Conservation (phyloP, 2,113 vertebrate genomes). For the Scophthalmus maximus region DNA sequence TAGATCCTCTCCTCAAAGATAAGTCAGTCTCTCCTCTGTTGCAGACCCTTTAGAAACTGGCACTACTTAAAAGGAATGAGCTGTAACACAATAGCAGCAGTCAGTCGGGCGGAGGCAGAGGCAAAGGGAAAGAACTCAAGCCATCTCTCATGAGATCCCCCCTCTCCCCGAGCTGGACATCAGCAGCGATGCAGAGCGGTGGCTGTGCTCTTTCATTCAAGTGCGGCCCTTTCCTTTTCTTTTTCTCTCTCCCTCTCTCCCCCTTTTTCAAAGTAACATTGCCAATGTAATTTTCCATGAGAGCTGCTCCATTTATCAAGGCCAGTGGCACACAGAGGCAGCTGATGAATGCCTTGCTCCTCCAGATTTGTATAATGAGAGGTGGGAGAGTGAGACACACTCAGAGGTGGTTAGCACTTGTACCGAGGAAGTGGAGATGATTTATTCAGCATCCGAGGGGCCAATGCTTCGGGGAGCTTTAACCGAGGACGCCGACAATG, state of each 20-base stretch:
- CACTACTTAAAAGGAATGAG: constrained; percentile 70
- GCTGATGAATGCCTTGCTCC: constrained; percentile 73
- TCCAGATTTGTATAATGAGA: constrained; percentile 77
- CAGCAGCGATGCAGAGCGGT: constrained; percentile 54
- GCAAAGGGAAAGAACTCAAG: constrained; percentile 47
- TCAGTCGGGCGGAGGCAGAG: constrained; percentile 53
- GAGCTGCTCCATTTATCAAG: constrained; percentile 79
- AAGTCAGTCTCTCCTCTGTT: constrained; percentile 50
- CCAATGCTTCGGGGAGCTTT: constrained; percentile 69
- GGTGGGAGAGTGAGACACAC: constrained; percentile 69
- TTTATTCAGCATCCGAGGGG: constrained; percentile 70
- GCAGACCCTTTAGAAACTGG: constrained; percentile 66
- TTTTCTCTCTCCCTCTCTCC: constrained; percentile 5
- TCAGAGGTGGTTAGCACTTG: constrained; percentile 67
- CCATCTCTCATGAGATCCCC: constrained; percentile 62
- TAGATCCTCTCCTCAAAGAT: constrained; percentile 40
- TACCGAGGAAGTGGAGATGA: constrained; percentile 65
- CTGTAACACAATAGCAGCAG: constrained; percentile 72
- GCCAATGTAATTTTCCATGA: constrained; percentile 79
- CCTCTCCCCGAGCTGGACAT: constrained; percentile 56
- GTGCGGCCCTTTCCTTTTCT: constrained; percentile 42
- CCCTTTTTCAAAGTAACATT: constrained; percentile 61
- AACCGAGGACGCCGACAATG: constrained; percentile 59
- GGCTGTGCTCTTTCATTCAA: constrained; percentile 67
- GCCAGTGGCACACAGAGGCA: constrained; percentile 66